Evolutionary conservation across 1,140 invertebrate species (phyloP), one percentile per base, ranked within the genome.

Genomic region (Orius laevigatus): DNA sequence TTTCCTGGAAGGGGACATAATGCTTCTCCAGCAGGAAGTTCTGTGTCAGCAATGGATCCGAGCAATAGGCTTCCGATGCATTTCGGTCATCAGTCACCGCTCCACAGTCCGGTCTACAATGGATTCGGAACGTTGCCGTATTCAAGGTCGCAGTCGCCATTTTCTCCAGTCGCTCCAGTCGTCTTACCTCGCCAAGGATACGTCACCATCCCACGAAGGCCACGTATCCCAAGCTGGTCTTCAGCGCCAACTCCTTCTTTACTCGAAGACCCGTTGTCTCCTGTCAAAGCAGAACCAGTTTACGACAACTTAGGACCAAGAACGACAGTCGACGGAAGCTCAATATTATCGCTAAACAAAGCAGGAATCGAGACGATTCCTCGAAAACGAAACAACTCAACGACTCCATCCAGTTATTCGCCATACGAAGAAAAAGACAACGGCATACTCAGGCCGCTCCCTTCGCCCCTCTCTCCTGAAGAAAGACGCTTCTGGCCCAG

Each of bases 311-410:
- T 89, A 10, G 86, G 85, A 0, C 63, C 78, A 1, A 69, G 84
- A 41, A 86, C 81, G 1, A 88, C 84, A n/a, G 85, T 81, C 1
- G 80, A 85, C 52, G 85, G 84, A 5, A 86, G 81, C 56, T 87
- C 83, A 0, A 75, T 75, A 2, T 63, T 83, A 2, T 84, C 82
- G 40, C 60, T 89, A 41, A 81, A 81, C 58, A 81, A 79, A 59
- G 60, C 62, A 15, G 16, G 62, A 5, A 59, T 64, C 25, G 53
- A 66, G 55, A 49, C 62, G 62, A 18, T 56, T 62, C 18, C 68
- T 44, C 62, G 59, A 46, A 57, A 62, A 52, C 54, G 71, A 50
- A 18, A 14, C 10, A 63, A 71, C 35, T 70, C 71, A 0, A 62
- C 74, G n/a, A 74, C 76, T 11, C 70, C 71, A 10, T 42, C 40